Percentiles rank a stretch among this genome's conserved stretches.
phyloP scores from a whole-genome alignment of 2,888 invertebrate species.

The Acronicta alni region DNA sequence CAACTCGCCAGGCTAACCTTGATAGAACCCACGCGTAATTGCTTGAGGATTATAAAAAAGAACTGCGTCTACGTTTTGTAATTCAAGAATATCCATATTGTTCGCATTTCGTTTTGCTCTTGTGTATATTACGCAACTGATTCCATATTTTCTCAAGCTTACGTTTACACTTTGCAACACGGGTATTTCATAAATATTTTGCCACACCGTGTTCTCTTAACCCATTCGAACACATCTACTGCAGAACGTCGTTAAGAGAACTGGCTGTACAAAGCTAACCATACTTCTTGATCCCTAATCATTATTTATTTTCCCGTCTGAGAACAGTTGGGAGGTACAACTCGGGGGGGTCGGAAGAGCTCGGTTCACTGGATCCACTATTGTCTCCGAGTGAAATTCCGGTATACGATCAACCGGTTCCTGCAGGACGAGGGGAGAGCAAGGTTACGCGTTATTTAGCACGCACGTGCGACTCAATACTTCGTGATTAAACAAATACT shows the following conservation, averaged over 20 bases:
- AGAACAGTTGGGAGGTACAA: constrained; percentile 41
- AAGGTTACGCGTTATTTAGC: constrained; percentile 80
- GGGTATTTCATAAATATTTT: constrained; percentile 25
- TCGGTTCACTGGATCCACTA: constrained; percentile 62
- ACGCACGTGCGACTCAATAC: constrained; percentile 71
- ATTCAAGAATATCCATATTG: constrained; percentile 36
- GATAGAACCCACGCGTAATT: constrained; percentile 60
- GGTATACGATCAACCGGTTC: constrained; percentile 77
- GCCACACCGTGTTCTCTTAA: constrained; percentile 18
- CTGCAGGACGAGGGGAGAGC: constrained; percentile 81
- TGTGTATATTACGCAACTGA: constrained; percentile 20
- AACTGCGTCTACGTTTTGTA: constrained; percentile 36
- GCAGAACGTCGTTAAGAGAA: constrained; percentile 46
- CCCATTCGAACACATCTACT: constrained; percentile 36
- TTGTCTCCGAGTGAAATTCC: constrained; percentile 72
- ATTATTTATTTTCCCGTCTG: constrained; percentile 61
- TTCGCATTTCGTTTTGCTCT: constrained; percentile 21
- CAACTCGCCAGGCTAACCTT: constrained; percentile 54
- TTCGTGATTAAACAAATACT: constrained; percentile 30
- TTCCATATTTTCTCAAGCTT: constrained; percentile 23
- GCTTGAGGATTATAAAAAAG: constrained; percentile 55
- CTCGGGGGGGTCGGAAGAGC: constrained; percentile 58
- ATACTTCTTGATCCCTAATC: constrained; percentile 55
- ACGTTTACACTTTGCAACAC: constrained; percentile 24
- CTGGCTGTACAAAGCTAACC: constrained; percentile 51